phyloP scores from a whole-genome alignment of 1,140 invertebrate genomes.

The Bombus ignitus region DNA sequence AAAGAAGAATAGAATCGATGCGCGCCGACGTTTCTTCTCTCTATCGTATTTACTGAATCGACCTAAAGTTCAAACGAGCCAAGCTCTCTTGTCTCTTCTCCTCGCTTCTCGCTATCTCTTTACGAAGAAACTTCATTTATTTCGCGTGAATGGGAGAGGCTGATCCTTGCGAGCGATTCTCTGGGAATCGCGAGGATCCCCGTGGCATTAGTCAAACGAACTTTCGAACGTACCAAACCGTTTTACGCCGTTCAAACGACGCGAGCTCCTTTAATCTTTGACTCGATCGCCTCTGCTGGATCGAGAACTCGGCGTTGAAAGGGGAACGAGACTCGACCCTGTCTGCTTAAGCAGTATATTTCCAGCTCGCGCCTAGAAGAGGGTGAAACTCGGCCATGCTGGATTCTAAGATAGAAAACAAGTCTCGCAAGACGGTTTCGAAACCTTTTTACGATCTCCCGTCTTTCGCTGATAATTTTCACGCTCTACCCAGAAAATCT shows the following conservation, averaged over 20 bases:
- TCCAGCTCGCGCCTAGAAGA: too few species aligned
- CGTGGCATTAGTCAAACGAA: slow-evolving; percentile 35
- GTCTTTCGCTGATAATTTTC: slow-evolving; percentile 36
- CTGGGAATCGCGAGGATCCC: slow-evolving; percentile 15
- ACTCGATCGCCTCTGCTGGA: slow-evolving; percentile 1
- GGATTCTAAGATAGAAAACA: slow-evolving; percentile 16
- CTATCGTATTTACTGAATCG: slow-evolving; percentile 40
- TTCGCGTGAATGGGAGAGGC: slow-evolving; percentile 25
- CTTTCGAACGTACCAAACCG: neutral
- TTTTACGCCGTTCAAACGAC: slow-evolving; percentile 17
- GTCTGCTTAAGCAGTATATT: slow-evolving; percentile 1
- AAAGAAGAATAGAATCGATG: slow-evolving; percentile 16
- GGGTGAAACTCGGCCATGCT: neutral
- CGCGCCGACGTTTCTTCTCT: neutral
- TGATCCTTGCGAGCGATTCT: slow-evolving; percentile 8
- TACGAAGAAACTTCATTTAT: slow-evolving; percentile 45
- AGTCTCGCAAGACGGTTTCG: neutral
- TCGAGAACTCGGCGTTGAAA: neutral
- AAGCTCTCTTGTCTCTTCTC: neutral
- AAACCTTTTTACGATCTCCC: slow-evolving; percentile 16
- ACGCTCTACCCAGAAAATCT: slow-evolving; percentile 26
- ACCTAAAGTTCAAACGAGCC: slow-evolving; percentile 4
- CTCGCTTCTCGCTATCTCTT: slow-evolving; percentile 1
- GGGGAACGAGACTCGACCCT: neutral
- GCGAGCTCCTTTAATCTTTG: slow-evolving; percentile 28